These are phyloP conservation scores for Acanthiza pusilla DNA, from an alignment of 2,797 vertebrate species.

Conservation along the genomic window DNA sequence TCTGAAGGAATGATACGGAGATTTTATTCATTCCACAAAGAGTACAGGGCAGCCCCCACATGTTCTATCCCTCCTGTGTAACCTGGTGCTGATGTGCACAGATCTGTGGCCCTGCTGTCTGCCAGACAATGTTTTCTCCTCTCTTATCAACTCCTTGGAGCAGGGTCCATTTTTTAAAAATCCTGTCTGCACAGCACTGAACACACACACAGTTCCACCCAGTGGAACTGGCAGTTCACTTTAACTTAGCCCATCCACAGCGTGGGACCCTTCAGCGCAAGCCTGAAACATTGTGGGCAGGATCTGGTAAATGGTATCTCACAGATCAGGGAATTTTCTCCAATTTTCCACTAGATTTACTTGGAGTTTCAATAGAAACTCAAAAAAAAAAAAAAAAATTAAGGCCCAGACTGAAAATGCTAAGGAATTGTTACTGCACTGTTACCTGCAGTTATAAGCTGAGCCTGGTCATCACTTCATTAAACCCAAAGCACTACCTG, in stretches of 20 bases:
- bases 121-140: background rate
- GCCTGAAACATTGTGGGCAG: background rate
- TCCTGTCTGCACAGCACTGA: background rate
- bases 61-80: background rate
- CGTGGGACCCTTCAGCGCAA: background rate
- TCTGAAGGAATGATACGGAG: rapidly evolving
- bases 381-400: background rate
- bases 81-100: background rate
- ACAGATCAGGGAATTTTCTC: background rate
- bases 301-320: background rate
- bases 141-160: background rate
- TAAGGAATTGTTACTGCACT: background rate
- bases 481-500: background rate
- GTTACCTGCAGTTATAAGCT: background rate
- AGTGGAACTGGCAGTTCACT: background rate
- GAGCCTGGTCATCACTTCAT: background rate
- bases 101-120: background rate
- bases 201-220: background rate
- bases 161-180: background rate
- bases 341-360: background rate
- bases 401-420: background rate
- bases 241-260: background rate
- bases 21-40: background rate
- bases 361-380: background rate
- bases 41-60: background rate